Conservation (phyloP, 2,113 vertebrate genomes). For the Myotis brandtii region DNA sequence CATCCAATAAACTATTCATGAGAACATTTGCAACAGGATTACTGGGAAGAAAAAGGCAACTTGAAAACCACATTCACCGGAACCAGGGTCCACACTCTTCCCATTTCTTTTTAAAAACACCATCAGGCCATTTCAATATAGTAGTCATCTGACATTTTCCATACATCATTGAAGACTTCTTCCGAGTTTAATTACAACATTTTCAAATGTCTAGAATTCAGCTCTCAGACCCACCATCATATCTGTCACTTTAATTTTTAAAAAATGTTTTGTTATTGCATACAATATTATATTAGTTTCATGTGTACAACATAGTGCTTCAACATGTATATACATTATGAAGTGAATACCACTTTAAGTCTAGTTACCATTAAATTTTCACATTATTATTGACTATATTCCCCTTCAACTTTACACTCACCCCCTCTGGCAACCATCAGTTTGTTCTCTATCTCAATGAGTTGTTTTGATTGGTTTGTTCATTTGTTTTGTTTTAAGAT, state of each 20-base stretch:
- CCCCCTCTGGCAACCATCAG: too few relatives aligned
- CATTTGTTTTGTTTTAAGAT: neutral
- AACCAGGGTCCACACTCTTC: neutral
- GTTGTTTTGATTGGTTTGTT: neutral
- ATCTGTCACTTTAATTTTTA: neutral
- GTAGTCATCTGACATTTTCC: neutral
- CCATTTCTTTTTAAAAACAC: neutral
- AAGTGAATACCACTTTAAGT: too few relatives aligned
- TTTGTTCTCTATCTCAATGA: too few relatives aligned
- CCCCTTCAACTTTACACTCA: too few relatives aligned
- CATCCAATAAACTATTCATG: neutral
- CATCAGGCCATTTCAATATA: neutral
- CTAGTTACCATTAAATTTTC: too few relatives aligned
- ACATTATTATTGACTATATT: too few relatives aligned
- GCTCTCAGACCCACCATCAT: neutral
- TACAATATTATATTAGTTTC: too few relatives aligned
- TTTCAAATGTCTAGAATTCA: conserved; percentile 11
- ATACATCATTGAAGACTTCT: neutral
- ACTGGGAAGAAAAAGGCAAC: neutral
- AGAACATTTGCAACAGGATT: neutral
- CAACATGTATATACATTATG: too few relatives aligned
- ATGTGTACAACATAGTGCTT: too few relatives aligned
- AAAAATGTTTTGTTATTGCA: too few relatives aligned
- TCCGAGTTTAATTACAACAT: neutral
- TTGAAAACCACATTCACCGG: neutral